These are phyloP conservation scores for Tychaedon coryphoeus DNA, from an alignment of 2,113 vertebrate species.

Conservation along the genomic window DNA sequence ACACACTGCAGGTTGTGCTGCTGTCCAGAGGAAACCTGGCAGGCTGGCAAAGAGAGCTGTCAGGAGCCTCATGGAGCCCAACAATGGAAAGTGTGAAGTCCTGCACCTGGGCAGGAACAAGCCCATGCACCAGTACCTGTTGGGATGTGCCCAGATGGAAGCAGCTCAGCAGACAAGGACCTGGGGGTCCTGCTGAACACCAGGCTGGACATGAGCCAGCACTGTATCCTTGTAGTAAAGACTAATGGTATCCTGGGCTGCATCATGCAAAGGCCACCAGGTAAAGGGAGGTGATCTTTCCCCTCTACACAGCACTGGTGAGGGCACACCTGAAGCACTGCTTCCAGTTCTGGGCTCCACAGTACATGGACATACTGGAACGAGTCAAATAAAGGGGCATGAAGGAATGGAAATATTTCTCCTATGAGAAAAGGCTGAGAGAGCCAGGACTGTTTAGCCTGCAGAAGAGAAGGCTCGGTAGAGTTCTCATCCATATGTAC, in stretches of 20 bases:
- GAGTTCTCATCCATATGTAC: not conserved
- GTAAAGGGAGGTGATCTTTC: not conserved
- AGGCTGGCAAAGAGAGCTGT: not conserved
- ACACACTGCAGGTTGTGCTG: not conserved
- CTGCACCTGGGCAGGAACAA: not conserved
- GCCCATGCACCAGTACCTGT: not conserved
- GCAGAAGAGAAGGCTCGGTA: not conserved
- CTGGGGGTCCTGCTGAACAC: not conserved
- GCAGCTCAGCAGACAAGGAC: not conserved
- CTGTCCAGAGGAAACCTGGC: not conserved
- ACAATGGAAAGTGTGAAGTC: not conserved
- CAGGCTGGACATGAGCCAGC: not conserved
- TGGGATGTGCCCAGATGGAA: not conserved
- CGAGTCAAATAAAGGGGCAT: not conserved
- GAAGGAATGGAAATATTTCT: not conserved
- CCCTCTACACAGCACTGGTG: not conserved
- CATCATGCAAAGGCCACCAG: not conserved
- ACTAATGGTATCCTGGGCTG: not conserved
- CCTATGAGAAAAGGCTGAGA: not conserved
- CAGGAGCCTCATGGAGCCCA: not conserved
- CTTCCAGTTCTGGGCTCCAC: not conserved
- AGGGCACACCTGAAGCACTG: not conserved
- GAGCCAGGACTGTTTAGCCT: not conserved
- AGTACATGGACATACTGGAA: not conserved
- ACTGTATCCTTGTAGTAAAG: not conserved